These are phyloP conservation scores for Zaprionus davidi DNA, from an alignment of 1,140 invertebrate genomes.

Conservation along the genomic window DNA sequence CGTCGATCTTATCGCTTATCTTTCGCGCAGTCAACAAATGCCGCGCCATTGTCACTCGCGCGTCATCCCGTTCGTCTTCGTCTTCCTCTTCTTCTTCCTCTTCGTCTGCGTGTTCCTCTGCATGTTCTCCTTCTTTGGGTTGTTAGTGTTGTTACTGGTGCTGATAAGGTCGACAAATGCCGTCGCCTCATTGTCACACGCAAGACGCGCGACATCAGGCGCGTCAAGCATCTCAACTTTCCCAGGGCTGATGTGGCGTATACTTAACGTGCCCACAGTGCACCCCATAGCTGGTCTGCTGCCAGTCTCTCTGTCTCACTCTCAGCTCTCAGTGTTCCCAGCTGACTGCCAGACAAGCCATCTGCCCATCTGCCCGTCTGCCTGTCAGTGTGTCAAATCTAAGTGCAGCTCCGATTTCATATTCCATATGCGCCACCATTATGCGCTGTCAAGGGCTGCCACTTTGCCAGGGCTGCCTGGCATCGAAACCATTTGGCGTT, in stretches of 20 bases:
- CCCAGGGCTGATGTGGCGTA: constrained; percentile 25
- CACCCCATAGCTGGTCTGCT: not conserved
- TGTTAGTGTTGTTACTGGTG: constrained; percentile 15
- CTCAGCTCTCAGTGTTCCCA: too few species aligned
- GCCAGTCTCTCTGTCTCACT: not conserved
- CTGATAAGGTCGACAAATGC: constrained; percentile 60
- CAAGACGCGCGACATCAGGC: constrained; percentile 42
- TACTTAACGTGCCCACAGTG: constrained; percentile 26
- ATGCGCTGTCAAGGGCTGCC: constrained; percentile 12
- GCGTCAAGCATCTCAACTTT: constrained; percentile 7
- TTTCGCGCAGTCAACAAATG: constrained; percentile 40
- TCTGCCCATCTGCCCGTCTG: not conserved
- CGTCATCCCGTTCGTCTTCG: constrained; percentile 10
- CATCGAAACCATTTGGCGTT: constrained; percentile 36
- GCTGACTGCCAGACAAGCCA: not conserved
- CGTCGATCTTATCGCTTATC: constrained; percentile 51
- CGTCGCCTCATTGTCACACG: constrained; percentile 64
- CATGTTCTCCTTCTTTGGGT: not conserved
- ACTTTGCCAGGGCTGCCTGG: constrained; percentile 6
- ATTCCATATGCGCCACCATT: constrained; percentile 33
- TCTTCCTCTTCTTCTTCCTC: not conserved
- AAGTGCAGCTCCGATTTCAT: constrained; percentile 40
- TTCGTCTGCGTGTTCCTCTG: not conserved
- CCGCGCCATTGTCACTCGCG: constrained; percentile 31
- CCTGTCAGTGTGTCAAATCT: constrained; percentile 26